phyloP scores from a whole-genome alignment of 2,113 vertebrate genomes.

The Sceloporus tristichus region DNA sequence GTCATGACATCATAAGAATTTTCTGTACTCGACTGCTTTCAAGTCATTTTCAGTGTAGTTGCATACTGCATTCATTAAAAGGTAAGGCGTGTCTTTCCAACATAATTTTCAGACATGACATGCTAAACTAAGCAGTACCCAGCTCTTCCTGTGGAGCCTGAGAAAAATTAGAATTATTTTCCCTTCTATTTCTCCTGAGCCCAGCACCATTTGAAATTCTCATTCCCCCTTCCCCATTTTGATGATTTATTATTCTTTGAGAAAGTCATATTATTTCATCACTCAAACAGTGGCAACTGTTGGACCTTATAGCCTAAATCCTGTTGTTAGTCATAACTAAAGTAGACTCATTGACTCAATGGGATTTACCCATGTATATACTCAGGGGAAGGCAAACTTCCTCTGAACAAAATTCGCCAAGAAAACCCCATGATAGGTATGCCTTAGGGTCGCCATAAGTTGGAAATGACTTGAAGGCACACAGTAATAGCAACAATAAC shows the following conservation, averaged over 20 bases:
- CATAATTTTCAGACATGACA: not conserved
- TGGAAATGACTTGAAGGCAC: too few species aligned
- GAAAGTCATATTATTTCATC: not conserved
- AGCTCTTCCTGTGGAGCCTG: not conserved
- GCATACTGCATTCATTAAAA: constrained; percentile 5
- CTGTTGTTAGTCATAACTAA: too few species aligned
- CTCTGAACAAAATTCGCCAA: too few species aligned
- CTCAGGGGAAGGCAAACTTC: too few species aligned
- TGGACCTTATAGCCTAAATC: too few species aligned
- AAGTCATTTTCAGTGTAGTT: not conserved
- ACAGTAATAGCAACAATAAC: too few species aligned
- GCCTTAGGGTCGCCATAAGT: too few species aligned
- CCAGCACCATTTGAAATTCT: not conserved
- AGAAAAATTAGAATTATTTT: not conserved
- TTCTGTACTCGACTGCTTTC: not conserved
- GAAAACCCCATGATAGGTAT: too few species aligned
- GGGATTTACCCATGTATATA: too few species aligned
- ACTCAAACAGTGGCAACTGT: too few species aligned
- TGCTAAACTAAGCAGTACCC: constrained; percentile 5
- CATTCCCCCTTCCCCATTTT: not conserved
- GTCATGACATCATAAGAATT: not conserved
- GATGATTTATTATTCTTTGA: not conserved
- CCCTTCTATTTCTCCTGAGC: not conserved
- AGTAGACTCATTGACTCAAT: too few species aligned
- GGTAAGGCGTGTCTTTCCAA: not conserved